A percentile compares a stretch with the other conserved stretches of the same genome.
Conservation (phyloP, 2,113 vertebrate species). For the Polyodon spathula region DNA sequence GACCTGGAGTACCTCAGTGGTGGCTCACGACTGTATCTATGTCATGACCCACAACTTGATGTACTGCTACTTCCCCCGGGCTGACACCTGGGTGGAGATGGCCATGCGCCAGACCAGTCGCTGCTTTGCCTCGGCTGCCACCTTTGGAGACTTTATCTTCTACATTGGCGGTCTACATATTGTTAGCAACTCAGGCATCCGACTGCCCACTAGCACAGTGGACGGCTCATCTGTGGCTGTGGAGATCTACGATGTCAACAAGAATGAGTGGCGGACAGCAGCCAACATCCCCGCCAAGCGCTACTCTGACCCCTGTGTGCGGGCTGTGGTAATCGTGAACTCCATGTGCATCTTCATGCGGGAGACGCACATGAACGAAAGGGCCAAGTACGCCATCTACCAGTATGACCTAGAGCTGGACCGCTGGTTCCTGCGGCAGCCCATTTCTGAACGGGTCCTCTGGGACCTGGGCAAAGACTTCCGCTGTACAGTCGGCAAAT, state of each 20-base stretch:
- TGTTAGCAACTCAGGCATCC: conserved; percentile 76
- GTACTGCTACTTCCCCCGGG: conserved; percentile 91
- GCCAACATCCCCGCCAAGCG: conserved; percentile 90
- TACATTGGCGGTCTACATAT: conserved; percentile 92
- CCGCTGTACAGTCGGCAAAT: conserved; percentile 88
- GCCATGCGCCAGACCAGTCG: conserved; percentile 82
- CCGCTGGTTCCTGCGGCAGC: conserved; percentile 84
- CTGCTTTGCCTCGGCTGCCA: conserved; percentile 87
- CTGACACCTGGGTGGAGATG: conserved; percentile 93
- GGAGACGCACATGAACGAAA: conserved; percentile 89
- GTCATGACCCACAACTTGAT: conserved; percentile 89
- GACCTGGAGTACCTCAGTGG: conserved; percentile 87
- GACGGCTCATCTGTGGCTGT: conserved; percentile 85
- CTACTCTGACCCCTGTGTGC: conserved; percentile 83
- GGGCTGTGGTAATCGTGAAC: conserved; percentile 82
- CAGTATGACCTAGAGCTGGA: conserved; percentile 85
- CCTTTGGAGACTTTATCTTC: conserved; percentile 88
- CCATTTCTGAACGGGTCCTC: conserved; percentile 85
- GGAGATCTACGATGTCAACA: conserved; percentile 88
- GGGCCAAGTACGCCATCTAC: conserved; percentile 88
- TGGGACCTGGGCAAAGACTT: conserved; percentile 94
- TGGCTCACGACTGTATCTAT: conserved; percentile 83
- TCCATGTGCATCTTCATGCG: conserved; percentile 85
- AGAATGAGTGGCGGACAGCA: conserved; percentile 87
- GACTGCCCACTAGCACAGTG: conserved; percentile 74